Conservation (phyloP, 2,888 invertebrate species). For the Steinernema scapterisci region DNA sequence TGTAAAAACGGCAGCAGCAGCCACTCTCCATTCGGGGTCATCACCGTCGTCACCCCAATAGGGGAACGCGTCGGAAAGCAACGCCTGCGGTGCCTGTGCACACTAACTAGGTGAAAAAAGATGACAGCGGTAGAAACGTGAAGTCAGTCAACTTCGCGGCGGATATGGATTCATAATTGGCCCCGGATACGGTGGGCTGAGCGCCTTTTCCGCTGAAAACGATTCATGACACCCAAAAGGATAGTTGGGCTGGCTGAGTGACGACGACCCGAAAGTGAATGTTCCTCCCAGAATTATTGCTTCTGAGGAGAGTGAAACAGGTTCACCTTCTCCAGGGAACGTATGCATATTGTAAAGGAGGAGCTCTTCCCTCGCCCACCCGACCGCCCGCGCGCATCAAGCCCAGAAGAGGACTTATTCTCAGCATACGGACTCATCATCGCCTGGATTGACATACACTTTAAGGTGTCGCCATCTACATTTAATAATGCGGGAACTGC, state of each 20-base stretch:
- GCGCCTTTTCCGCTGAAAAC: not conserved
- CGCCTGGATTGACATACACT: not conserved
- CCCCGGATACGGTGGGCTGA: not conserved
- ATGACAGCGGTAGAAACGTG: constrained; percentile 8
- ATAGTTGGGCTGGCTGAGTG: constrained; percentile 8
- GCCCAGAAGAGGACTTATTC: constrained; percentile 1
- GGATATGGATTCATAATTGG: constrained; percentile 12
- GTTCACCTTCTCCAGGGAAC: constrained; percentile 1
- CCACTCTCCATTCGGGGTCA: constrained; percentile 15
- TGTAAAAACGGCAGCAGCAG: constrained; percentile 17
- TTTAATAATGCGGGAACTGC: constrained; percentile 30
- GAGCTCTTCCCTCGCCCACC: not conserved
- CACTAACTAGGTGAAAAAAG: constrained; percentile 16
- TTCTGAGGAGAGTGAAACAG: not conserved
- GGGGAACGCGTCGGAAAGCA: constrained; percentile 2
- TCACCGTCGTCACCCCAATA: not conserved
- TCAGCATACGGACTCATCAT: not conserved
- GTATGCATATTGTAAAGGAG: constrained; percentile 5
- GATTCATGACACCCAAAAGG: not conserved
- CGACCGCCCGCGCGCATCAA: not conserved
- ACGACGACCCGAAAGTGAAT: constrained; percentile 31
- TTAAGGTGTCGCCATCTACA: constrained; percentile 25
- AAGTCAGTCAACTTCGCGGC: not conserved
- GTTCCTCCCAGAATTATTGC: constrained; percentile 28
- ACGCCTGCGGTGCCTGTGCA: not conserved